These are phyloP conservation scores for Rambutsinella grinnellia DNA, from an alignment of 2,888 invertebrate species.

Conservation along the genomic window DNA sequence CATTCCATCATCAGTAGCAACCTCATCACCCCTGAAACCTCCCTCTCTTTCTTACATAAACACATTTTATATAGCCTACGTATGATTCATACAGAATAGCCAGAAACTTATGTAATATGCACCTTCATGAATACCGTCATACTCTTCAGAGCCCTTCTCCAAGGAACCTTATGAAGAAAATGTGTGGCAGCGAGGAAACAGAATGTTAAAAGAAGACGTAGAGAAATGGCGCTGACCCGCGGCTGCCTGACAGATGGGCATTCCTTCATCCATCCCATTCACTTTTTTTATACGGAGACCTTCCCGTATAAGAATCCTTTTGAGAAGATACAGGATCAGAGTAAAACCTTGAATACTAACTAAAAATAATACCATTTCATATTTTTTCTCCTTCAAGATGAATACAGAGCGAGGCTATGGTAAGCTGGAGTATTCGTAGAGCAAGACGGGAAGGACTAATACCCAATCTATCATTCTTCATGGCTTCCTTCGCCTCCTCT, in stretches of 20 bases:
- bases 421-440: not conserved
- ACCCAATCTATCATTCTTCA: slow-evolving; percentile 37
- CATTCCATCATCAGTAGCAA: slow-evolving; percentile 12
- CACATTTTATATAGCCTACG: too few species aligned
- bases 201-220: slow-evolving; percentile 20
- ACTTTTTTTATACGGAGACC: slow-evolving; percentile 9
- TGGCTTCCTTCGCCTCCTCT: slow-evolving; percentile 6
- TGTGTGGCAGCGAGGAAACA: too few species aligned
- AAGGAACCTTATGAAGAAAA: too few species aligned
- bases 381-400: slow-evolving; percentile 6
- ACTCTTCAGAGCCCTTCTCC: too few species aligned
- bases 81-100: not conserved
- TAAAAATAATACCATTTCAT: slow-evolving; percentile 10
- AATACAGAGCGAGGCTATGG: not conserved
- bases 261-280: slow-evolving; percentile 42
- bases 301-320: not conserved
- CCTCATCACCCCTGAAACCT: slow-evolving; percentile 17
- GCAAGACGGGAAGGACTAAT: slow-evolving; percentile 19
- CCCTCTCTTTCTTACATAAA: too few species aligned
- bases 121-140: not conserved
- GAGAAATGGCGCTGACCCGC: slow-evolving; percentile 36
- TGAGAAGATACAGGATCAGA: not conserved
- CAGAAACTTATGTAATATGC: not conserved
- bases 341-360: slow-evolving; percentile 29
- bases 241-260: slow-evolving; percentile 57